A percentile compares a stretch with the other conserved stretches of the same genome.
Evolutionary conservation across 2,113 vertebrate genomes (phyloP).

Genomic region (Charadrius vociferus): DNA sequence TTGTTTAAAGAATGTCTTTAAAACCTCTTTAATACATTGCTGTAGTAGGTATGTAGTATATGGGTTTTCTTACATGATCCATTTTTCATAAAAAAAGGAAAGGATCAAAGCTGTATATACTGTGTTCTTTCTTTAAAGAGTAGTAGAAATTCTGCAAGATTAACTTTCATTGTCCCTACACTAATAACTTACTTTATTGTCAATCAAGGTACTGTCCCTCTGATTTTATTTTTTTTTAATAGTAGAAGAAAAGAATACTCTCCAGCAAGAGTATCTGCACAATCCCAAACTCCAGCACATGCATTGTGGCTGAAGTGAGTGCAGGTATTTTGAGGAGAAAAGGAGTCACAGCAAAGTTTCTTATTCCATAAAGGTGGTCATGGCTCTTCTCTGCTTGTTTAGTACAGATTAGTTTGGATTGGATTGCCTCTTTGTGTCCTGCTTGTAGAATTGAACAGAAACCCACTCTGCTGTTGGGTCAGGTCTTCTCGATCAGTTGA

Average conservation of each 20-base stretch:
- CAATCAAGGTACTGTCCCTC: background rate
- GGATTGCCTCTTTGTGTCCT: background rate
- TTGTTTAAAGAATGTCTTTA: background rate
- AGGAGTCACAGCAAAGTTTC: background rate
- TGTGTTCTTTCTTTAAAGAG: background rate
- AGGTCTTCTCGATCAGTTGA: background rate
- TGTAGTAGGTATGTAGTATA: background rate
- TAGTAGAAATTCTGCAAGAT: background rate
- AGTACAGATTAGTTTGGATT: background rate
- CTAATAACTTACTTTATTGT: background rate
- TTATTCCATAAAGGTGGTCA: background rate
- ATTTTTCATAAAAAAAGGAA: background rate
- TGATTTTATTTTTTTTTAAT: background rate
- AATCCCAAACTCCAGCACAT: too few species aligned
- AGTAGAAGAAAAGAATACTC: background rate
- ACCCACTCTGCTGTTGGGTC: background rate
- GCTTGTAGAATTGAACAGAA: background rate
- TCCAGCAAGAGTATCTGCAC: background rate
- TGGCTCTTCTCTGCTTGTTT: background rate
- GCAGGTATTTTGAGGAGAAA: background rate
- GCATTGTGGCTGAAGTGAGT: too few species aligned
- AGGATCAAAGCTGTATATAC: background rate
- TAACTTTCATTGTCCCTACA: background rate
- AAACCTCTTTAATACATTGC: background rate
- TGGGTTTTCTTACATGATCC: fast-evolving